These are phyloP conservation scores for Drosophila ironensis DNA, from an alignment of 1,140 invertebrate genomes.

Conservation along the genomic window DNA sequence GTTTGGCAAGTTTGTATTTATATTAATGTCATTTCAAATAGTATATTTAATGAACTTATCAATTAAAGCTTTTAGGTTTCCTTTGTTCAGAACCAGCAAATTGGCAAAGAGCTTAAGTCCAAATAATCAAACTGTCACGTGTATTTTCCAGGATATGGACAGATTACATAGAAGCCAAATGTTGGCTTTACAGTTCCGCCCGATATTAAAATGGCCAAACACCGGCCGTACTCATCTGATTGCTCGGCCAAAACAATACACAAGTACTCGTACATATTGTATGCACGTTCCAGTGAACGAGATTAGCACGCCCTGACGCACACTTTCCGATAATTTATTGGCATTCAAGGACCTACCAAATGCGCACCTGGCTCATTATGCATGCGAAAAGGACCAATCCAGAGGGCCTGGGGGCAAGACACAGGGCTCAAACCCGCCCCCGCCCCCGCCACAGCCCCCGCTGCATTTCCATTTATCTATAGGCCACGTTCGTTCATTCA, in stretches of 20 bases:
- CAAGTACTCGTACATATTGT: too few species aligned
- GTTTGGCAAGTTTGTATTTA: neutral
- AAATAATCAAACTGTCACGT: too few species aligned
- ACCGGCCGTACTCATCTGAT: neutral
- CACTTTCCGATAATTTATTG: conserved; percentile 60
- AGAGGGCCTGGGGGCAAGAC: neutral
- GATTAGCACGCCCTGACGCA: conserved; percentile 30
- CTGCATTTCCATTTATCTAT: conserved; percentile 29
- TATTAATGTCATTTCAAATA: neutral
- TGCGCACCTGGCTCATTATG: conserved; percentile 44
- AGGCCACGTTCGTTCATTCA: conserved; percentile 57
- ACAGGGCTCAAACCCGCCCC: neutral
- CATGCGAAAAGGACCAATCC: conserved; percentile 41
- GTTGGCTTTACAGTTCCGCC: too few species aligned
- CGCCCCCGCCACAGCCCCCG: too few species aligned
- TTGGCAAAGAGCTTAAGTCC: too few species aligned
- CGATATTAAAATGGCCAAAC: too few species aligned
- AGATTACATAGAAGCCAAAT: too few species aligned
- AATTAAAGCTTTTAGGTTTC: too few species aligned
- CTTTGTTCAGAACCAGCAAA: too few species aligned
- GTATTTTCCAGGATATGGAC: too few species aligned
- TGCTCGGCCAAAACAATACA: conserved; percentile 13
- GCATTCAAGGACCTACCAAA: conserved; percentile 28
- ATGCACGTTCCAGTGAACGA: conserved; percentile 1
- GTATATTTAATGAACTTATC: too few species aligned